These are phyloP conservation scores for Lanistes nyassanus DNA, from an alignment of 1,140 invertebrate species.

Conservation along the genomic window DNA sequence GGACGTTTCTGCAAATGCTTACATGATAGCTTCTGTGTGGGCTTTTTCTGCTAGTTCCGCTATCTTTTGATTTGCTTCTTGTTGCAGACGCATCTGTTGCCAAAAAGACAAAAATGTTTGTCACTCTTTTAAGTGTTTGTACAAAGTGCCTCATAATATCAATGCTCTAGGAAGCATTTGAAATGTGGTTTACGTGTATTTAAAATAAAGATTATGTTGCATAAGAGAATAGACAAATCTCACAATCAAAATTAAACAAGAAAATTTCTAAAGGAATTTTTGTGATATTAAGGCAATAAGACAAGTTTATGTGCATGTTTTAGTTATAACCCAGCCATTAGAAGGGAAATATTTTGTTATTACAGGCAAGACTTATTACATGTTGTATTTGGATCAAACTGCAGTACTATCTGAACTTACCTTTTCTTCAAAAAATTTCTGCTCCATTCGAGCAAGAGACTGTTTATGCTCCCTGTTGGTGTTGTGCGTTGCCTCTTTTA, in stretches of 20 bases:
- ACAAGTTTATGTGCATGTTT: too few species aligned
- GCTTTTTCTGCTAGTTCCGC: conserved; percentile 66
- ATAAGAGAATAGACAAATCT: too few species aligned
- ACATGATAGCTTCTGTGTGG: conserved; percentile 66
- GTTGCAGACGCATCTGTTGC: conserved; percentile 64
- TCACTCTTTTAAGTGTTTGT: too few species aligned
- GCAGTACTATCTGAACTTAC: conserved; percentile 41
- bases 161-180: too few species aligned
- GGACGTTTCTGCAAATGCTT: conserved; percentile 23
- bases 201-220: too few species aligned
- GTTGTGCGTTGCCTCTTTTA: conserved; percentile 63
- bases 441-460: conserved; percentile 62
- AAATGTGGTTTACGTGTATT: too few species aligned
- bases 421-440: conserved; percentile 68
- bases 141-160: too few species aligned
- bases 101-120: conserved; percentile 30
- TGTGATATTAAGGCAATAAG: too few species aligned
- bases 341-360: neutral
- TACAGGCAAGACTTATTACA: neutral
- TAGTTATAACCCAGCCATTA: too few species aligned
- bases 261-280: too few species aligned
- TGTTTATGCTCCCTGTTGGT: conserved; percentile 64
- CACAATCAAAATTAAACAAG: too few species aligned
- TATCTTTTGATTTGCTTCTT: conserved; percentile 67
- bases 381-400: too few species aligned